A percentile compares a stretch with the other conserved stretches of the same genome.
phyloP scores from a whole-genome alignment of 2,113 vertebrate genomes.

The Stegastes partitus region DNA sequence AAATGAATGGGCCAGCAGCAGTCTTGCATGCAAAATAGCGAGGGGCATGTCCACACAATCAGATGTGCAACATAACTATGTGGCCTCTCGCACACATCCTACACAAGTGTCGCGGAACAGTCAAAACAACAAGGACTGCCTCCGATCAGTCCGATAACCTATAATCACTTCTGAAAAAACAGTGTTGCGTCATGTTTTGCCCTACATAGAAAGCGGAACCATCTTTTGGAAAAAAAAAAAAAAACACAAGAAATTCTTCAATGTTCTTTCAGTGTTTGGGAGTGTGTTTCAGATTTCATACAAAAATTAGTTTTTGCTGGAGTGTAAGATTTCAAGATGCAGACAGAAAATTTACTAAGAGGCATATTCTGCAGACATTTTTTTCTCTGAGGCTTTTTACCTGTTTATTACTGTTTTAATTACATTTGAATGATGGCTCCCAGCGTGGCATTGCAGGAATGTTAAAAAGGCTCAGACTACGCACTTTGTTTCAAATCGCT shows the following conservation, averaged over 20 bases:
- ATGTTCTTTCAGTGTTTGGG: background rate
- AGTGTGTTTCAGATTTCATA: background rate
- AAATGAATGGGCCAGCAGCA: slow-evolving; percentile 11
- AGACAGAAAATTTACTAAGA: slow-evolving; percentile 1
- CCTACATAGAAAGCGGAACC: background rate
- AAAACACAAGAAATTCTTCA: background rate
- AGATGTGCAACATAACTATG: background rate
- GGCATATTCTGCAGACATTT: slow-evolving; percentile 1
- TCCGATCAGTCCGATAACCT: background rate
- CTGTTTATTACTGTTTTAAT: slow-evolving; percentile 34
- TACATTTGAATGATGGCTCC: slow-evolving; percentile 28
- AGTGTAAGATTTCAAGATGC: background rate
- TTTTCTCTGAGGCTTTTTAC: slow-evolving; percentile 14
- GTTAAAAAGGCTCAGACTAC: slow-evolving; percentile 8
- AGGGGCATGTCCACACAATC: background rate
- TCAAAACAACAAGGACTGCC: background rate
- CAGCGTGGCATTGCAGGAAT: slow-evolving; percentile 3
- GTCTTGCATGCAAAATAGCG: slow-evolving; percentile 34
- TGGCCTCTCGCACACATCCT: background rate
- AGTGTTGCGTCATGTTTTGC: background rate
- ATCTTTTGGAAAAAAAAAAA: background rate
- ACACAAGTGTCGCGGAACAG: background rate
- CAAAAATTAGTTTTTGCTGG: background rate
- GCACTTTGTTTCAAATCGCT: background rate
- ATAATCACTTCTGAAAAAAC: background rate